Evolutionary conservation across 2,113 vertebrate species (phyloP).

Genomic region (Thymallus thymallus): DNA sequence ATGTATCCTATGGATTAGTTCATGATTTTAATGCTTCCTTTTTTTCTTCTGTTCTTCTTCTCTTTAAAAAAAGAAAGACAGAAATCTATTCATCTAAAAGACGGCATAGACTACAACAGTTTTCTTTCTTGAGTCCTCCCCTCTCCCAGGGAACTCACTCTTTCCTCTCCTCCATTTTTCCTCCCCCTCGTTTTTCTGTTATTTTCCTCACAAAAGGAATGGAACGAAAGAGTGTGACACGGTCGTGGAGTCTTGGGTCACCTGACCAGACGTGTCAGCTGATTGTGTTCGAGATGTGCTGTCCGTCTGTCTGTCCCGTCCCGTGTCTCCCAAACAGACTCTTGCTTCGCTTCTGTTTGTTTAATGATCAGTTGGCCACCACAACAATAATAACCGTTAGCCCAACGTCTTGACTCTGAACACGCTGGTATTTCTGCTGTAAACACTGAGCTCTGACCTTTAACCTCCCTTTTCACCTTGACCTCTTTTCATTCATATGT

Average conservation of each 20-base stretch:
- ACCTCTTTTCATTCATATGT: constrained; percentile 19
- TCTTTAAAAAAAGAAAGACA: constrained; percentile 51
- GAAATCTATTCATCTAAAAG: constrained; percentile 67
- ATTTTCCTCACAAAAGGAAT: constrained; percentile 1
- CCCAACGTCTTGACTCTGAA: constrained; percentile 3
- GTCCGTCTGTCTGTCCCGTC: constrained; percentile 12
- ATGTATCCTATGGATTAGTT: constrained; percentile 75
- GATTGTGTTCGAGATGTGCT: constrained; percentile 54
- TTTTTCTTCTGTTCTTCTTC: constrained; percentile 51
- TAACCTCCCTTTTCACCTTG: constrained; percentile 22
- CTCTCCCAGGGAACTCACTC: constrained; percentile 31
- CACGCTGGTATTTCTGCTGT: constrained; percentile 52
- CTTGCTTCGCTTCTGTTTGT: constrained; percentile 24
- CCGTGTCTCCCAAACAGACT: constrained; percentile 14
- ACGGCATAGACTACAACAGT: constrained; percentile 43
- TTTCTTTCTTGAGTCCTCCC: constrained; percentile 41
- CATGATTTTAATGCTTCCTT: constrained; percentile 72
- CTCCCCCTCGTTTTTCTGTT: constrained; percentile 24
- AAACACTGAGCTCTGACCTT: constrained; percentile 61
- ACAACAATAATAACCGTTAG: not conserved
- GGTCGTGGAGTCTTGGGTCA: constrained; percentile 34
- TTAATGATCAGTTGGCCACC: not conserved
- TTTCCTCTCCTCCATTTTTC: constrained; percentile 38
- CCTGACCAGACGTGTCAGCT: constrained; percentile 45
- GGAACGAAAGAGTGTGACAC: constrained; percentile 39